Evolutionary conservation across 1,140 invertebrate genomes (phyloP), one percentile per base, ranked within the genome.

Genomic region (Papilio helenus): DNA sequence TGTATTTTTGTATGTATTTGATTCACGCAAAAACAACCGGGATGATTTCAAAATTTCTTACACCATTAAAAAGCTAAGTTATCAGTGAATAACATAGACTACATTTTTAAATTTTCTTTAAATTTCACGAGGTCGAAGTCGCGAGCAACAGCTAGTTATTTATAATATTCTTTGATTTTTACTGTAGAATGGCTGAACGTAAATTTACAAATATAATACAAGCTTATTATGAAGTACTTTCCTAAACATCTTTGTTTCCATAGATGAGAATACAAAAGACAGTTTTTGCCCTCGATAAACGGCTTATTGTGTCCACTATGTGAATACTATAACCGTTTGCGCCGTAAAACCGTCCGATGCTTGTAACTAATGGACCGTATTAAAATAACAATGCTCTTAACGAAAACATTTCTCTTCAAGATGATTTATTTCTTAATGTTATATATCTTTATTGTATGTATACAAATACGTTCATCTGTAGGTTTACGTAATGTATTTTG

Each of bases 341-440:
- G 58, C 10, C 10, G 26, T 61, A 61, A 61, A 61, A 23, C 58
- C 58, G 58, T 61, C 58, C 20, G 58, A 12, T 4, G 20, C 58
- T 61, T 61, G 58, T 61, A 61, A 61, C 23, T 61, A 61, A 61
- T 61, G 58, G 20, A 23, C 58, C 58, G 58, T 61, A 26, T 61
- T 23, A 23, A 26, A 61, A 61, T 26, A 61, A 61, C 58, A 61
- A 61, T 26, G 58, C 58, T 61, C 58, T 61, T 61, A 61, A 61
- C 20, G 58, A 26, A 12, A 61, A 26, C 58, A 61, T 61, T 61
- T 61, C 9, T 23, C 23, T 61, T 61, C 9, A 3, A 61, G 20
- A 61, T 61, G 58, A 61, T 26, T 61, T 61, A 61, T 23, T 61
- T 26, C 20, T 26, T 61, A 61, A 26, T 26, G 58, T 12, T 61